phyloP scores from a whole-genome alignment of 2,113 vertebrate genomes.

The Melierax canorus region DNA sequence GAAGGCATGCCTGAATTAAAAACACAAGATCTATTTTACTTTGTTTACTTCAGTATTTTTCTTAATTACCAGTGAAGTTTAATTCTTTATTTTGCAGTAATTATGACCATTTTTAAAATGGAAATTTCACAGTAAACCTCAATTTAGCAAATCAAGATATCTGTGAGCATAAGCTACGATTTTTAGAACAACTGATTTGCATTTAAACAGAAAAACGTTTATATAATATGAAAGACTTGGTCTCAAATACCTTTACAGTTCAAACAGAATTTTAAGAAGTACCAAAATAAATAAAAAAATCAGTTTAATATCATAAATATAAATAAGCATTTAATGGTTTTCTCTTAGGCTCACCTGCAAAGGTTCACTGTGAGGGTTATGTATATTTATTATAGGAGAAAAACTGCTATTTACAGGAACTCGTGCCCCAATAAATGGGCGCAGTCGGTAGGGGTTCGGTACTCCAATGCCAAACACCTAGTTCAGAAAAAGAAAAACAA shows the following conservation, averaged over 20 bases:
- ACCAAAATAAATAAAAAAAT: background rate
- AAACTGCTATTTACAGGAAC: constrained; percentile 99
- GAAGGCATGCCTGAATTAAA: background rate
- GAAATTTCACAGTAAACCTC: background rate
- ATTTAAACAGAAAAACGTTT: background rate
- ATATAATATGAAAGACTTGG: background rate
- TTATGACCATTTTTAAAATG: background rate
- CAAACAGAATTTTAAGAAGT: background rate
- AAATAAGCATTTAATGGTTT: background rate
- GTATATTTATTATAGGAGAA: constrained; percentile 97
- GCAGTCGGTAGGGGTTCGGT: constrained; percentile 94
- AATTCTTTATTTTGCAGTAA: background rate
- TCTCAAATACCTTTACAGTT: background rate
- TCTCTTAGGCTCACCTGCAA: constrained; percentile 82
- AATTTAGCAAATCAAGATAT: background rate
- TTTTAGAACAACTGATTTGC: background rate
- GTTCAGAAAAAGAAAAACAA: constrained; percentile 1
- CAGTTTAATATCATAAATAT: background rate
- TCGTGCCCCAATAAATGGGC: constrained; percentile 95
- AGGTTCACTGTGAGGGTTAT: constrained; percentile 96
- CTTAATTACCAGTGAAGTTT: background rate
- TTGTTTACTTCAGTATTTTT: background rate
- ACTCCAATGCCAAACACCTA: constrained; percentile 98
- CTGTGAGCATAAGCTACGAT: background rate
- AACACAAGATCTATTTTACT: background rate